Evolutionary conservation across 2,888 invertebrate species (phyloP).

Genomic region (Papilio demoleus): DNA sequence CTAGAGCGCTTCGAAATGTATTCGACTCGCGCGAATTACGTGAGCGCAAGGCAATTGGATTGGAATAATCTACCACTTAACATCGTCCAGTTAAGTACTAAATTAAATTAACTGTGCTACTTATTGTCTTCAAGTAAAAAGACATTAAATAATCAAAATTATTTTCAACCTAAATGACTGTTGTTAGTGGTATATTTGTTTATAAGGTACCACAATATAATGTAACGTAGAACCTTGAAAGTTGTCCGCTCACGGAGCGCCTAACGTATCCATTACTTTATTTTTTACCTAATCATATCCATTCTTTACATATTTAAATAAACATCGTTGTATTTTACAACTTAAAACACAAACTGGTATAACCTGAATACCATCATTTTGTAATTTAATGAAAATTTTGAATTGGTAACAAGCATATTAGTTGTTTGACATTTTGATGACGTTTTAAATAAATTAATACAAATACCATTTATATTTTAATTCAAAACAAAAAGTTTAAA

Average conservation of each 20-base stretch:
- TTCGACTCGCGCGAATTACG: slow-evolving; percentile 29
- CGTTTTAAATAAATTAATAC: slow-evolving; percentile 15
- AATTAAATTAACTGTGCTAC: slow-evolving; percentile 20
- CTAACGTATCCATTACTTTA: slow-evolving; percentile 8
- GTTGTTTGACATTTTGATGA: slow-evolving; percentile 19
- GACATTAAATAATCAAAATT: slow-evolving; percentile 11
- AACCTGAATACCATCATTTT: slow-evolving; percentile 14
- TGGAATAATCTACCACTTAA: slow-evolving; percentile 24
- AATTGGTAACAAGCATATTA: slow-evolving; percentile 7
- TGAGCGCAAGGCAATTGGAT: slow-evolving; percentile 22
- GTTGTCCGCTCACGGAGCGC: slow-evolving; percentile 22
- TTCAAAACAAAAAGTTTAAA: slow-evolving; percentile 11
- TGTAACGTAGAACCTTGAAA: slow-evolving; percentile 12
- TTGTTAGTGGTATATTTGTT: not conserved
- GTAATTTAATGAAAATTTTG: slow-evolving; percentile 8
- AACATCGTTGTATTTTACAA: not conserved
- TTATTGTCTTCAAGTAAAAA: slow-evolving; percentile 18
- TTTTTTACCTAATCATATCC: not conserved
- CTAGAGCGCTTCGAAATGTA: slow-evolving; percentile 35
- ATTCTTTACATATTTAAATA: slow-evolving; percentile 4
- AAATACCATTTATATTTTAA: slow-evolving; percentile 12
- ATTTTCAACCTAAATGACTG: slow-evolving; percentile 1
- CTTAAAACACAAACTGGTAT: not conserved
- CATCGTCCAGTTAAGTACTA: slow-evolving; percentile 17
- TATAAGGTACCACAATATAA: slow-evolving; percentile 11